Percentiles rank a stretch among this genome's conserved stretches.
These are phyloP conservation scores for Platysteira castanea DNA, from an alignment of 2,113 vertebrate genomes.

Conservation along the genomic window DNA sequence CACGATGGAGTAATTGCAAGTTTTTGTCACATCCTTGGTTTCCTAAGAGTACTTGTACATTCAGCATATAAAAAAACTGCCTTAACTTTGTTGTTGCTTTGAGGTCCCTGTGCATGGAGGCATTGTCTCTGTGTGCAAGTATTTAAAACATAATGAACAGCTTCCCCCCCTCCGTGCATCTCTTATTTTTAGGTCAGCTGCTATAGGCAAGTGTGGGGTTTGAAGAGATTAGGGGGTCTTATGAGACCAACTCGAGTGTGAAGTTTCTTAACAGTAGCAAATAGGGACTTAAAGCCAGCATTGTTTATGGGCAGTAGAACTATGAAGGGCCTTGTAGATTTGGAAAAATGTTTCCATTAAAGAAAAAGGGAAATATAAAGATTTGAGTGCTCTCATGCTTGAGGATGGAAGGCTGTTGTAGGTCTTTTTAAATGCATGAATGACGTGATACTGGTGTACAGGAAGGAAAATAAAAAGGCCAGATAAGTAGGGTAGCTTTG, in stretches of 20 bases:
- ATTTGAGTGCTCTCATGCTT: neutral
- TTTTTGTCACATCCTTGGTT: neutral
- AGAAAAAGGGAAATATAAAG: neutral
- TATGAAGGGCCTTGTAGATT: neutral
- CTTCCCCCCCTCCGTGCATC: neutral
- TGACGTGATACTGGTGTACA: neutral
- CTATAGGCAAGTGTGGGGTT: neutral
- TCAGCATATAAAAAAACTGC: neutral
- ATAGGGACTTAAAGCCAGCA: neutral
- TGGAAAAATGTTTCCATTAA: neutral
- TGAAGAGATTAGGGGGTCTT: conserved; percentile 13
- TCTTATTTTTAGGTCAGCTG: conserved; percentile 34
- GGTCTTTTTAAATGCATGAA: neutral
- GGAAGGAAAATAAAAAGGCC: neutral
- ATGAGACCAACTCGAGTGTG: neutral
- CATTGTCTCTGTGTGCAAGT: neutral
- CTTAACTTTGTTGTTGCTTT: neutral
- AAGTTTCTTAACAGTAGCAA: conserved; percentile 38
- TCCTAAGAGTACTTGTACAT: neutral
- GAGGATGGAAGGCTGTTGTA: neutral
- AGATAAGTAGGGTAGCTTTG: neutral
- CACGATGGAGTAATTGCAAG: neutral
- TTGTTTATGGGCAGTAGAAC: neutral
- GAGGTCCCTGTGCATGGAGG: neutral
- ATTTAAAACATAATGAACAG: conserved; percentile 20